Evolutionary conservation across 2,888 invertebrate species (phyloP).

Genomic region (Hypomecis atomaria): DNA sequence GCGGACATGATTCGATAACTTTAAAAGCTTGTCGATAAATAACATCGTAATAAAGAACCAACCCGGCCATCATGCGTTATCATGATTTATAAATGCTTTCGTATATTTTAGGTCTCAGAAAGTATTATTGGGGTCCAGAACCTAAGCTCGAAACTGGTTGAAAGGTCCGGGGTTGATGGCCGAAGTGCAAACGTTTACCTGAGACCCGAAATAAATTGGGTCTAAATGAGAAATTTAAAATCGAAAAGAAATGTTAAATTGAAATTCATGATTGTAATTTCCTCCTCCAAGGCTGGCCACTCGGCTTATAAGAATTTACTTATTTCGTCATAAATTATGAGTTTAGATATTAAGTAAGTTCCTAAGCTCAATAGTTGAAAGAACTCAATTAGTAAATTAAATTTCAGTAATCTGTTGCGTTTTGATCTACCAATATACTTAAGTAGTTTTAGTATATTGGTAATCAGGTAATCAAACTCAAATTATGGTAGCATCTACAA

Average conservation of each 20-base stretch:
- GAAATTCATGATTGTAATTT: not conserved
- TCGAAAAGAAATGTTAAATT: not conserved
- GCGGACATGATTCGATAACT: conserved; percentile 4
- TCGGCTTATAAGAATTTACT: no score
- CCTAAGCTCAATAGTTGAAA: no score
- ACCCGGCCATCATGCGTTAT: conserved; percentile 19
- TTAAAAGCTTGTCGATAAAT: conserved; percentile 16
- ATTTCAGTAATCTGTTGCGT: no score
- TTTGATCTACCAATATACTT: no score
- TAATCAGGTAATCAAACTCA: no score
- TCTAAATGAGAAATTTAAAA: conserved; percentile 2
- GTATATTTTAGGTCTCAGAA: conserved; percentile 12
- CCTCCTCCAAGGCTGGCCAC: not conserved
- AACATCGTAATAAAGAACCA: conserved; percentile 15
- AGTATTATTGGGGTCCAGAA: conserved; percentile 18
- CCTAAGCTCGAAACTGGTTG: conserved; percentile 33
- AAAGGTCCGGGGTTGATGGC: conserved; percentile 31
- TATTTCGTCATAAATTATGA: no score
- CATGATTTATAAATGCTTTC: conserved; percentile 31
- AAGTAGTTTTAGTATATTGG: no score
- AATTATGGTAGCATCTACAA: no score
- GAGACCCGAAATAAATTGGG: conserved; percentile 14
- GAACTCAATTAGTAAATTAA: no score
- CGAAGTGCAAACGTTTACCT: conserved; percentile 16
- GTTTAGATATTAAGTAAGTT: no score